Base-by-base conservation (phyloP, 1,140 invertebrate genomes). In the Wasmannia auropunctata region DNA sequence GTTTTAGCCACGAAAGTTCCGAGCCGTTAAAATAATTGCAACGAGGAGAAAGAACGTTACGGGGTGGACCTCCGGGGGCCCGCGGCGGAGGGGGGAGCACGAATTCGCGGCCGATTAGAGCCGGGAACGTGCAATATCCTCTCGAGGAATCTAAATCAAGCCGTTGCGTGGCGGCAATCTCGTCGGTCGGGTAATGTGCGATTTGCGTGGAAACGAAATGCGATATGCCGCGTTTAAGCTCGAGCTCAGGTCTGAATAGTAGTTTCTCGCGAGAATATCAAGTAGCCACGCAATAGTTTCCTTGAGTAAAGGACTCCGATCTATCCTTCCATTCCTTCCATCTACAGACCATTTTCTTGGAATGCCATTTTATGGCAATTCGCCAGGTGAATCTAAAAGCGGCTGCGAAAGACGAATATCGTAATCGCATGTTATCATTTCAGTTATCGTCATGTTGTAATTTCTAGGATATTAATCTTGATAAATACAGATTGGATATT, bases 141-240 rank as follows among this genome's bases (percentile, higher is more conserved):
- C 67, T 34, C 67, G 65, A 58, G 37, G 51, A 74, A 83, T 83
- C 65, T 83, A 83, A 83, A 83, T 83, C 79, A 83, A 83, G 79
- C 67, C 34, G 67, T 83, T 83, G 67, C 79, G 79, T 83, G 79
- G 79, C 49, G 51, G 67, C 79, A 83, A 83, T 83, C 79, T 72
- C 79, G 79, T n/a, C 79, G 63, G 6, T 28, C 79, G 67, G 65
- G 67, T 83, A 83, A 83, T 74, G 79, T 40, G 67, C 79, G 67
- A 83, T 83, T 83, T 83, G 79, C 79, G 79, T 83, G 79, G 31
- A 43, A 83, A 74, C 79, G 67, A 83, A 74, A 74, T 16, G 77
- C 77, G 63, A 70, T 80, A 80, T 25, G 79, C 54, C 67, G 51
- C 51, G 51, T 81, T 81, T 81, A 81, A 81, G 46, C 67, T 19